Percentiles rank a stretch among this genome's conserved stretches.
phyloP scores from a whole-genome alignment of 1,140 invertebrate species.

The Formica selysi region DNA sequence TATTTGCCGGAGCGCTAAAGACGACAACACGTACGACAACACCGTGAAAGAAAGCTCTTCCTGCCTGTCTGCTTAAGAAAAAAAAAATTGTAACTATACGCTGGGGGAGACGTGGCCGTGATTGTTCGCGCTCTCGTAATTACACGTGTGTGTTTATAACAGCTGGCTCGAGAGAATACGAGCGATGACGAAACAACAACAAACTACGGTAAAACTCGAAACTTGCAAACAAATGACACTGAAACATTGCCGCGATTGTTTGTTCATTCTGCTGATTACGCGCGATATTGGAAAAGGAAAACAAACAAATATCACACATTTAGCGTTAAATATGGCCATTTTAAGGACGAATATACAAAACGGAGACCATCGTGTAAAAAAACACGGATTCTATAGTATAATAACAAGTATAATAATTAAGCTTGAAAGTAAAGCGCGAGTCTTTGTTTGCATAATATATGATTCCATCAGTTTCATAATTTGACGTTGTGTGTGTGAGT shows the following conservation, averaged over 20 bases:
- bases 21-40: slow-evolving; percentile 19
- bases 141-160: background rate
- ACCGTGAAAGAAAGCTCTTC: slow-evolving; percentile 28
- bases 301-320: slow-evolving; percentile 14
- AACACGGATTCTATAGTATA: background rate
- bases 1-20: background rate
- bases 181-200: slow-evolving; percentile 20
- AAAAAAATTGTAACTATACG: slow-evolving; percentile 18
- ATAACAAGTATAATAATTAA: background rate
- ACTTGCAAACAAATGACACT: slow-evolving; percentile 51
- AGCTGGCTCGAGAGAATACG: background rate
- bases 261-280: slow-evolving; percentile 29
- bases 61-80: background rate
- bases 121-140: slow-evolving; percentile 26
- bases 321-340: slow-evolving; percentile 3
- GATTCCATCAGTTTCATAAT: background rate
- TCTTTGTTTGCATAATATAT: background rate
- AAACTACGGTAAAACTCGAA: slow-evolving; percentile 23
- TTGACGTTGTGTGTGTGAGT: background rate
- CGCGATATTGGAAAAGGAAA: background rate
- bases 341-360: slow-evolving; percentile 1
- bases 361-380: background rate
- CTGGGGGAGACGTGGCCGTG: background rate
- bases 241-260: slow-evolving; percentile 32
- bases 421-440: background rate